Percentiles rank a stretch among this genome's conserved stretches.
These are phyloP conservation scores for Lophura nycthemera DNA, from an alignment of 2,113 vertebrate genomes.

Conservation along the genomic window DNA sequence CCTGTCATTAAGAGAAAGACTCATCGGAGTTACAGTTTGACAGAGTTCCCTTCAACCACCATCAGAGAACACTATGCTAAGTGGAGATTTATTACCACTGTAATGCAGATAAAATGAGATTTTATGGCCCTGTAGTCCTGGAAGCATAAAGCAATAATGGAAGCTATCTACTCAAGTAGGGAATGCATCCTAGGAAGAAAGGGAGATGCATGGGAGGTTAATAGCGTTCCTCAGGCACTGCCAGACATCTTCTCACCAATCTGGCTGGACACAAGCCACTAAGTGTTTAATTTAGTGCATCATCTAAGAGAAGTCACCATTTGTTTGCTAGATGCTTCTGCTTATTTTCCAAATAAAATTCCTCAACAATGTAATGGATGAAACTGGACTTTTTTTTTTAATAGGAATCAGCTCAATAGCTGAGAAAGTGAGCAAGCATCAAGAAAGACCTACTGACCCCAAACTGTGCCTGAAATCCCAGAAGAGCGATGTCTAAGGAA, in stretches of 20 bases:
- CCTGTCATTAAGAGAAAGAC: neutral
- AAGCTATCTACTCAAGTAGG: constrained; percentile 4
- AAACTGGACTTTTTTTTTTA: neutral
- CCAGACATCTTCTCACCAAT: neutral
- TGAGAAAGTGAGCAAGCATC: neutral
- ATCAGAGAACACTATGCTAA: neutral
- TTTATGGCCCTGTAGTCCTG: constrained; percentile 50
- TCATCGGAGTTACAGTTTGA: neutral
- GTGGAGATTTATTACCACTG: constrained; percentile 45
- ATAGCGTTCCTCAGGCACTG: neutral
- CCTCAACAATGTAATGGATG: neutral
- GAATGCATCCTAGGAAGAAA: neutral
- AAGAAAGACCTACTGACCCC: neutral
- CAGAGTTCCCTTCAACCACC: neutral
- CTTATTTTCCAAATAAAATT: neutral
- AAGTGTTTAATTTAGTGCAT: neutral
- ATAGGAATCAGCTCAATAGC: neutral
- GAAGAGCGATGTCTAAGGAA: neutral
- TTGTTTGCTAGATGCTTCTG: neutral
- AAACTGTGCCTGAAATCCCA: neutral
- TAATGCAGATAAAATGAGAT: constrained; percentile 58
- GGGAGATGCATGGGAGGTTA: neutral
- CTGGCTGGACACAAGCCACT: rapidly evolving
- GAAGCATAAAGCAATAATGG: constrained; percentile 40
- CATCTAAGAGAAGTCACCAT: neutral